Evolutionary conservation across 1,140 invertebrate genomes (phyloP).

Genomic region (Apis dorsata): DNA sequence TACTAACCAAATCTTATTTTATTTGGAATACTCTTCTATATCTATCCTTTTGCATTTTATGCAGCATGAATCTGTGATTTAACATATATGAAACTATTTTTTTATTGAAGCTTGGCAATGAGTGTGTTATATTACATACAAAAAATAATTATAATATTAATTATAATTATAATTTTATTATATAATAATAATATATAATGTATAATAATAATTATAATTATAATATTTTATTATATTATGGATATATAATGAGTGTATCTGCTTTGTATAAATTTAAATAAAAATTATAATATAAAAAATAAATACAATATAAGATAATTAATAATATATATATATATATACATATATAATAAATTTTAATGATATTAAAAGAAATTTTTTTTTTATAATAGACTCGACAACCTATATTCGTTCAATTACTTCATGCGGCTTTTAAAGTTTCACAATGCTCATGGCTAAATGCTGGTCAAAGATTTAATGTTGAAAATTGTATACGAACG

Average conservation of each 20-base stretch:
- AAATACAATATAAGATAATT: neutral
- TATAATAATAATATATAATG: neutral
- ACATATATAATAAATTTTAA: neutral
- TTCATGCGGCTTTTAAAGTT: slow-evolving; percentile 94
- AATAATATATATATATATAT: neutral
- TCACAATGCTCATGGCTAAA: slow-evolving; percentile 94
- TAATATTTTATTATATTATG: neutral
- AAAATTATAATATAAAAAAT: neutral
- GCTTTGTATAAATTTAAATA: neutral
- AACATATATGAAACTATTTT: slow-evolving; percentile 23
- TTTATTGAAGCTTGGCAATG: slow-evolving; percentile 50
- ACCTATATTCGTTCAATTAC: slow-evolving; percentile 95
- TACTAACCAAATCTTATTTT: slow-evolving; percentile 45
- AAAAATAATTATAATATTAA: neutral
- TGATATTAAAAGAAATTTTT: slow-evolving; percentile 47
- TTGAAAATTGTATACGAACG: slow-evolving; percentile 97
- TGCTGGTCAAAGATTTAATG: slow-evolving; percentile 92
- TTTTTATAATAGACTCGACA: slow-evolving; percentile 89
- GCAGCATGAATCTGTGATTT: slow-evolving; percentile 47
- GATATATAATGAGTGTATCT: neutral
- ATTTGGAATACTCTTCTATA: slow-evolving; percentile 27
- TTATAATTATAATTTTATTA: neutral
- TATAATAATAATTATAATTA: neutral
- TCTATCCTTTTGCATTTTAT: slow-evolving; percentile 45
- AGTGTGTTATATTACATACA: slow-evolving; percentile 57